These are phyloP conservation scores for Dryadula phaetusa DNA, from an alignment of 2,888 invertebrate species.

Conservation along the genomic window DNA sequence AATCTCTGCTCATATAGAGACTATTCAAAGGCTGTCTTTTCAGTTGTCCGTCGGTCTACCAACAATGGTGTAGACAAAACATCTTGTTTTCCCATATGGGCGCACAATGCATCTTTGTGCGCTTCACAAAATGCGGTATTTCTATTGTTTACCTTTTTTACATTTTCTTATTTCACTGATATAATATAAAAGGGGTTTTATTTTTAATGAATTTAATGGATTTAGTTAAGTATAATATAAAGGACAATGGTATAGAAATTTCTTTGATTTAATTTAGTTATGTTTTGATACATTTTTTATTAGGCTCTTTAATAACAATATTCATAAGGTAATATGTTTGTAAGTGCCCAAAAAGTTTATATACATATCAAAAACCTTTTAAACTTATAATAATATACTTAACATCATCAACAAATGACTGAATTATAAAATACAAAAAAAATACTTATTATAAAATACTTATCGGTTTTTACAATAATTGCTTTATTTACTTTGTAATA, in stretches of 20 bases:
- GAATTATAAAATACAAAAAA: conserved; percentile 15
- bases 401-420: conserved; percentile 10
- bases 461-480: conserved; percentile 25
- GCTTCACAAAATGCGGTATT: conserved; percentile 61
- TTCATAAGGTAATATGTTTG: background rate
- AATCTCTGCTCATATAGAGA: conserved; percentile 60
- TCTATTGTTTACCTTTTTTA: conserved; percentile 63
- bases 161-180: conserved; percentile 44
- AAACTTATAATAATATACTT: conserved; percentile 3
- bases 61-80: conserved; percentile 80
- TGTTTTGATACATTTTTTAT: conserved; percentile 1
- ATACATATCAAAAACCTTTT: conserved; percentile 27
- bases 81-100: conserved; percentile 81
- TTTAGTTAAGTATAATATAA: conserved; percentile 7
- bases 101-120: conserved; percentile 75
- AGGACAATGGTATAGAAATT: conserved; percentile 1
- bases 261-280: background rate
- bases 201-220: conserved; percentile 20
- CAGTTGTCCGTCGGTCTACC: conserved; percentile 79
- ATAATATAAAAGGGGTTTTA: conserved; percentile 23
- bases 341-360: background rate
- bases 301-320: background rate
- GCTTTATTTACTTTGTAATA: conserved; percentile 29
- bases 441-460: conserved; percentile 6
- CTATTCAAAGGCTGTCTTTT: conserved; percentile 79